phyloP scores from a whole-genome alignment of 2,797 vertebrate genomes.

The Iguana delicatissima region DNA sequence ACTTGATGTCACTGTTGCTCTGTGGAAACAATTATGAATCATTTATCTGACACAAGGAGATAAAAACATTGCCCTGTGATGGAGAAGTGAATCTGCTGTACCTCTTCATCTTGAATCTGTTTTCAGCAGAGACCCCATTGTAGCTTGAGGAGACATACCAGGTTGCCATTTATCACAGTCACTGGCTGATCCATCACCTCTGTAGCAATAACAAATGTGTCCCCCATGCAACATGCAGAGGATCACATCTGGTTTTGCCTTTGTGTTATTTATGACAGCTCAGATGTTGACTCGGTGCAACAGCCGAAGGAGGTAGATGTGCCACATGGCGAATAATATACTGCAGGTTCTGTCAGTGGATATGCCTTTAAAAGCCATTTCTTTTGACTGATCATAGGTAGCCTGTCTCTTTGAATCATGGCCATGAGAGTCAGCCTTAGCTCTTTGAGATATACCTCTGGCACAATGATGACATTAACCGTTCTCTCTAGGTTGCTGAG shows the following conservation, averaged over 20 bases:
- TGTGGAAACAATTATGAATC: slow-evolving; percentile 5
- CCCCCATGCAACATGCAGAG: slow-evolving; percentile 15
- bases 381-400: slow-evolving; percentile 9
- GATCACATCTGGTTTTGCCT: slow-evolving; percentile 53
- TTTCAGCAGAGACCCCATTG: slow-evolving; percentile 6
- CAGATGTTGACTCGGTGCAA: slow-evolving; percentile 33
- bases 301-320: slow-evolving; percentile 36
- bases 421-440: background rate
- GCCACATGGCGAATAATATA: slow-evolving; percentile 4
- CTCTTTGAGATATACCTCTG: background rate
- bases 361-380: slow-evolving; percentile 9
- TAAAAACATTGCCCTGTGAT: slow-evolving; percentile 2
- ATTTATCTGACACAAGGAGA: background rate
- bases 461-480: background rate
- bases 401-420: slow-evolving; percentile 39
- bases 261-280: slow-evolving; percentile 41
- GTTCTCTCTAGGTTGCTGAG: background rate
- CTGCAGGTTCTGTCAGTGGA: slow-evolving; percentile 35
- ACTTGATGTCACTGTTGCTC: slow-evolving; percentile 35
- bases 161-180: slow-evolving; percentile 24
- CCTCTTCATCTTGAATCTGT: slow-evolving; percentile 25
- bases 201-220: slow-evolving; percentile 35
- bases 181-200: slow-evolving; percentile 37
- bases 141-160: slow-evolving; percentile 14
- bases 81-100: background rate